Evolutionary conservation across 2,113 vertebrate species (phyloP).

Genomic region (Ptyas mucosa): DNA sequence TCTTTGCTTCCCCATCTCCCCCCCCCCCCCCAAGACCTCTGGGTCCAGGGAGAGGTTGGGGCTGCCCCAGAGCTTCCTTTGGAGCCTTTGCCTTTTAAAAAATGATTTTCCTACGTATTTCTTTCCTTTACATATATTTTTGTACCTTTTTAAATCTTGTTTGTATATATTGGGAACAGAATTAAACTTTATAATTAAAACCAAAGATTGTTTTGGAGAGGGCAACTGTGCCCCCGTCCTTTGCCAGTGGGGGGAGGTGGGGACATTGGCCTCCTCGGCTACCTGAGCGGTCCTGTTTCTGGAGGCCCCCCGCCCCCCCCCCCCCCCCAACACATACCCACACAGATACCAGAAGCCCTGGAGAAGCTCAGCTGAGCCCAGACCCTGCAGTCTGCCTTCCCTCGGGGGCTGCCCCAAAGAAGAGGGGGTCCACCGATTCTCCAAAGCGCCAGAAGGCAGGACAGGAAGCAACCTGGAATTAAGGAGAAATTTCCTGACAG

Average conservation of each 20-base stretch:
- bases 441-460: no score
- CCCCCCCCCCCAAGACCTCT: not conserved
- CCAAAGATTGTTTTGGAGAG: not conserved
- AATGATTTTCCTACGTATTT: not conserved
- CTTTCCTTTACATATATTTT: not conserved
- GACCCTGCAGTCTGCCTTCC: no score
- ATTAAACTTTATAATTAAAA: not conserved
- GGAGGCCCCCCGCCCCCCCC: not conserved
- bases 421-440: no score
- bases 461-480: no score
- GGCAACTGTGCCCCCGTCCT: not conserved
- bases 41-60: not conserved
- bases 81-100: not conserved
- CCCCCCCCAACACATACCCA: not conserved
- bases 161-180: not conserved
- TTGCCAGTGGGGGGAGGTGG: not conserved
- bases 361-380: not conserved
- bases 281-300: not conserved
- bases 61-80: not conserved
- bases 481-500: no score
- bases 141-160: not conserved
- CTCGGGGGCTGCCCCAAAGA: no score
- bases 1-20: not conserved
- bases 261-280: not conserved
- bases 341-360: not conserved